A percentile compares a stretch with the other conserved stretches of the same genome.
Conservation (phyloP, 64 coral and sea anemone genomes). For the Montipora sp. region DNA sequence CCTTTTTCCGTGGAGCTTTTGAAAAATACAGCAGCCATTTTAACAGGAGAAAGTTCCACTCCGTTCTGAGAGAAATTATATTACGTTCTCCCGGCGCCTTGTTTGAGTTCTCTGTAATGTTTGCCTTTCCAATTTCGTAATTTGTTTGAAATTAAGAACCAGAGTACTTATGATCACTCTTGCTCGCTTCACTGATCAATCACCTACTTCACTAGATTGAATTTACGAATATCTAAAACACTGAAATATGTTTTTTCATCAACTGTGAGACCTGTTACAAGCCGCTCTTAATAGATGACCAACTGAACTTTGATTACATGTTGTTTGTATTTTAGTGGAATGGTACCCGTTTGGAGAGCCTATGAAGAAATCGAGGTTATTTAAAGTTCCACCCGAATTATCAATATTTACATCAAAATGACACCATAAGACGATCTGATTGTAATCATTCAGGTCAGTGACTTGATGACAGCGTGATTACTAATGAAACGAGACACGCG, state of each 20-base stretch:
- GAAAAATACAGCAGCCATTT: constrained; percentile 15
- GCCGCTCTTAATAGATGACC: background rate
- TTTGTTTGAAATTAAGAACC: constrained; percentile 24
- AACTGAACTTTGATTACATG: constrained; percentile 2
- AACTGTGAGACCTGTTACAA: background rate
- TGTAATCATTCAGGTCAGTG: no score
- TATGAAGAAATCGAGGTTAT: background rate
- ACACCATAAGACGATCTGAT: no score
- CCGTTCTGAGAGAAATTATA: no score
- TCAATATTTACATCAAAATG: background rate
- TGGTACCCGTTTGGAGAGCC: background rate
- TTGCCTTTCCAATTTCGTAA: constrained; percentile 37
- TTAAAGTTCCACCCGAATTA: background rate
- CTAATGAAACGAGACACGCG: no score
- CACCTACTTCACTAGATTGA: background rate
- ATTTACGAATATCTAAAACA: background rate
- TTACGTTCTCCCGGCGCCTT: background rate
- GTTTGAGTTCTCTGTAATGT: constrained; percentile 6
- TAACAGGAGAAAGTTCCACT: background rate
- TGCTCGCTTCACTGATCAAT: background rate
- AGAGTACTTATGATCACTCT: background rate
- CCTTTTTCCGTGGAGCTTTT: background rate
- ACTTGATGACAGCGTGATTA: no score
- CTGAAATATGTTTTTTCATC: background rate
- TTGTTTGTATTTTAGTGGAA: constrained; percentile 8